Base-by-base conservation (phyloP, 2,888 invertebrate genomes). In the Octodonta nipae region DNA sequence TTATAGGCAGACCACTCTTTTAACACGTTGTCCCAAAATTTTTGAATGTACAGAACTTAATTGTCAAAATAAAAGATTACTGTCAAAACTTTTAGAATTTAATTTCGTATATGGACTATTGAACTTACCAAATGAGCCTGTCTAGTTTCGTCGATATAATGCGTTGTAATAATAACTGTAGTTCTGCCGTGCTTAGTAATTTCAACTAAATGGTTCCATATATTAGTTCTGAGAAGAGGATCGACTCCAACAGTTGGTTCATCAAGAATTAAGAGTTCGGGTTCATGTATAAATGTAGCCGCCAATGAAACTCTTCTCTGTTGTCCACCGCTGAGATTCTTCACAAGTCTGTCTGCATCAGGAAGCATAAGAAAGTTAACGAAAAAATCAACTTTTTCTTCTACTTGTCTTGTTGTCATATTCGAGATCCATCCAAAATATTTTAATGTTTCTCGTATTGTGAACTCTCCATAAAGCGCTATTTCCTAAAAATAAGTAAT, bases 161-260 rank as follows among this genome's bases (percentile, higher is more conserved):
- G 86, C 55, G 92, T 85, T 44, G 85, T 86, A 40, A 85, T 83
- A 45, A 85, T 88, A 46, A 92, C 91, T 12, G 92, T 92, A 62
- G 87, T 91, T 60, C 84, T 80, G 22, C 85, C 83, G 41, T 82
- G 80, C 64, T 83, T 81, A 46, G 89, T 86, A 55, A 92, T 84
- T 54, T 85, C 78, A 36, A 89, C 82, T 57, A 92, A 67, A 58
- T 92, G 88, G 51, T 85, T 86, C 92, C 92, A 92, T 58, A 92
- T 92, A 60, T 87, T 86, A 65, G 86, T 85, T 12, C 88, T 68
- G 30, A 92, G 71, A 43, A 91, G 71, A 1, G 92, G 91, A 64
- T 92, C 92, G 35, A 92, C 69, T 0, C 92, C 92, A 7, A 91
- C 91, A 0, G 92, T 92, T 0, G 92, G 91, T 54, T 92, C 92